Base-by-base conservation (phyloP, 2,113 vertebrate genomes). In the Xenus cinereus region DNA sequence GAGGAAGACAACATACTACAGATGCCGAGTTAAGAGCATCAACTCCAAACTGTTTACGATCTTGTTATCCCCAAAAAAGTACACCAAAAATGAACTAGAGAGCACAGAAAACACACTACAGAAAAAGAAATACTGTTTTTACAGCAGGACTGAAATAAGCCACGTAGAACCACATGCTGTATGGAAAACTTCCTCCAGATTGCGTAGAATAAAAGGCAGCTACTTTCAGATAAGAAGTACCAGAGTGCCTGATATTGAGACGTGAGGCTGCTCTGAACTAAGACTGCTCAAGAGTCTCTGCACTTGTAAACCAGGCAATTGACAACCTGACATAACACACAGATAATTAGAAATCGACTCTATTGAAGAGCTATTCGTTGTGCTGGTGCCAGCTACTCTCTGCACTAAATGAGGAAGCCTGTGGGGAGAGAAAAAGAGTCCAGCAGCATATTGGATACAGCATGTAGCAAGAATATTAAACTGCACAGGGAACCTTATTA, bases 261-360 rank as follows among this genome's bases (percentile, higher is more conserved):
- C 0, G 0, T 15, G 66, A 91, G 28, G 43, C 16, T 72, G 39
- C 39, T 76, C 6, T 2, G 48, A 87, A 56, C 5, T 46, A 46
- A 87, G 83, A 86, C 24, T 81, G 48, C 30, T 78, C 60, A 64
- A 20, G 63, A 86, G 43, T 43, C 60, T 54, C 37, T 64, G 57
- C 20, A 13, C 45, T 59, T 76, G 66, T 69, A 82, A n/a, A 95
- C 39, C 53, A 64, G 30, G 74, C 51, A 94, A 69, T 41, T 56
- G 81, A 89, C 74, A 93, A 64, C 77, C 91, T 79, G 69, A 84
- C 46, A 17, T 19, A 68, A 84, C 45, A 53, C 37, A 94, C 56
- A 72, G 73, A 92, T 94, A 95, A 97, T 96, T 96, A 95, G 89
- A 96, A 87, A 97, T 96, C 0, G 74, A 96, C 94, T 82, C 64